These are phyloP conservation scores for Leptobrachium leishanense DNA, from an alignment of 2,113 vertebrate species.

Conservation along the genomic window DNA sequence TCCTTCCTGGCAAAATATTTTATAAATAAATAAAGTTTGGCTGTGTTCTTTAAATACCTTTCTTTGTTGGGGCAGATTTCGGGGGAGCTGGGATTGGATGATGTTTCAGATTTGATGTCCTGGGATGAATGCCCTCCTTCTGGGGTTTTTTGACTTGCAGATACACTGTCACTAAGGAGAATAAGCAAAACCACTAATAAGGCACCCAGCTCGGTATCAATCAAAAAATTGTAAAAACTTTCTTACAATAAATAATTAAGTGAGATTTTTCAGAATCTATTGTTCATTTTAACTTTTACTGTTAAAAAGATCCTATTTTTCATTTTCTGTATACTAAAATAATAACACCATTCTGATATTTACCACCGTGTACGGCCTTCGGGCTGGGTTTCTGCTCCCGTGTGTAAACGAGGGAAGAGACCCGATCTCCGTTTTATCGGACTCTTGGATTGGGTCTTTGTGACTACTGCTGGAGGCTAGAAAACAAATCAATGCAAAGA, in stretches of 20 bases:
- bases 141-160: conserved; percentile 77
- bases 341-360: neutral
- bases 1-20: no score
- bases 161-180: conserved; percentile 70
- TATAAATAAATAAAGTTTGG: no score
- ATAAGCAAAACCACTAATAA: neutral
- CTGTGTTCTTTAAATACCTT: conserved; percentile 68
- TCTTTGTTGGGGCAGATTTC: conserved; percentile 89
- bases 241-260: no score
- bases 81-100: conserved; percentile 90
- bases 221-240: no score
- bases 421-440: conserved; percentile 89
- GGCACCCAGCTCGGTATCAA: no score
- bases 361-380: conserved; percentile 82
- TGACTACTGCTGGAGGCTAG: conserved; percentile 76
- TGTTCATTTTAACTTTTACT: no score
- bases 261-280: no score
- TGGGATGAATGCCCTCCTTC: conserved; percentile 80
- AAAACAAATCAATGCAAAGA: conserved; percentile 45
- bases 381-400: conserved; percentile 77
- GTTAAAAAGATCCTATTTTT: no score
- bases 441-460: conserved; percentile 86
- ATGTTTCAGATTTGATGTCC: conserved; percentile 84
- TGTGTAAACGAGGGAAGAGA: conserved; percentile 88
- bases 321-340: no score